These are phyloP conservation scores for Drosophila setifemur DNA, from an alignment of 1,140 invertebrate genomes.

Conservation along the genomic window DNA sequence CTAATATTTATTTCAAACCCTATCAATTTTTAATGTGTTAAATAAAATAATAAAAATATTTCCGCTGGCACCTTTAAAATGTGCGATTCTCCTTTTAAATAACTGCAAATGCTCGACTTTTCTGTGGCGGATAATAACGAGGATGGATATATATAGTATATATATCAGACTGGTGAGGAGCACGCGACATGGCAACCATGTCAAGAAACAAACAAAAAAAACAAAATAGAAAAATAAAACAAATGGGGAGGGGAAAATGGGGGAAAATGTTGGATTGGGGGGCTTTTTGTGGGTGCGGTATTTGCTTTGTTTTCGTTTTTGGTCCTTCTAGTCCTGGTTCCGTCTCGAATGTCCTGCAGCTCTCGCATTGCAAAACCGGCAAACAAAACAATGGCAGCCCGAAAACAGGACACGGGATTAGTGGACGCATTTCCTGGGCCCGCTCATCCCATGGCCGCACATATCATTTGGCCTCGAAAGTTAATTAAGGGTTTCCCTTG, in stretches of 20 bases:
- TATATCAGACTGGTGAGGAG: conserved; percentile 1
- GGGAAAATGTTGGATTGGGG: neutral
- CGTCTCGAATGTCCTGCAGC: conserved; percentile 46
- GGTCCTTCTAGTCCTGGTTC: conserved; percentile 27
- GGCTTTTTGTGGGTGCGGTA: neutral
- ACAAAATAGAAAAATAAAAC: neutral
- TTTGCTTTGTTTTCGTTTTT: conserved; percentile 27
- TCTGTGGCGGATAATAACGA: too few species aligned
- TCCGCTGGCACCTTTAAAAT: too few species aligned
- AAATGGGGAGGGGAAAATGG: neutral
- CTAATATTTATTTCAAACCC: too few species aligned
- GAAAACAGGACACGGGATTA: conserved; percentile 34
- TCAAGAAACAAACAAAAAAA: conserved; percentile 8
- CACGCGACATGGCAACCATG: conserved; percentile 38
- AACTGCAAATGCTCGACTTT: too few species aligned
- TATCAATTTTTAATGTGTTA: too few species aligned
- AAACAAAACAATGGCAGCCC: conserved; percentile 12
- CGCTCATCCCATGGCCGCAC: neutral
- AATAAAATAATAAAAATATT: too few species aligned
- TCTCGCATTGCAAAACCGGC: conserved; percentile 54
- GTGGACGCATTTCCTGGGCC: conserved; percentile 9
- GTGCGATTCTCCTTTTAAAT: too few species aligned
- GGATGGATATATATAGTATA: too few species aligned
- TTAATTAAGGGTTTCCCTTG: conserved; percentile 77
- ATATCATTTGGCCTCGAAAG: conserved; percentile 51